Percentiles rank a stretch among this genome's conserved stretches.
phyloP scores from a whole-genome alignment of 2,888 invertebrate species.

The Aelia acuminata region DNA sequence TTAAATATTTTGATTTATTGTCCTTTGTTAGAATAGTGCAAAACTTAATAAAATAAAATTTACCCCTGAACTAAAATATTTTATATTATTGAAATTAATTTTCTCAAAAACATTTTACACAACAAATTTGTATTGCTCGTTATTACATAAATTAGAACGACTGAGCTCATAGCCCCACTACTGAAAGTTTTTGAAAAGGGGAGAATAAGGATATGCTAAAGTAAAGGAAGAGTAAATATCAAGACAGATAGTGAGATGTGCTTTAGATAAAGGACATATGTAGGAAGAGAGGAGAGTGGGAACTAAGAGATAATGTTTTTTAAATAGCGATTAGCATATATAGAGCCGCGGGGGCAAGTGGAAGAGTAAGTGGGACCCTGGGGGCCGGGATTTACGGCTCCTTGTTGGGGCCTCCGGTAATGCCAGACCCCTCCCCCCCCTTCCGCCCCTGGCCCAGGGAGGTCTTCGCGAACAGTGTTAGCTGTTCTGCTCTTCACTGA shows the following conservation, averaged over 20 bases:
- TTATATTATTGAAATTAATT: too few species aligned
- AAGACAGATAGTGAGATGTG: slow-evolving; percentile 2
- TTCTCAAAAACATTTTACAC: too few species aligned
- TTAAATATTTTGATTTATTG: too few species aligned
- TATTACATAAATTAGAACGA: too few species aligned
- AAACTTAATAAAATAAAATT: too few species aligned
- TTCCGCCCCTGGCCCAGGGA: too few species aligned
- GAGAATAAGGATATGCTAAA: neutral
- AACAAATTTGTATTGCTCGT: too few species aligned
- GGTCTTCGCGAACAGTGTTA: too few species aligned
- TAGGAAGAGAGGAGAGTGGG: slow-evolving; percentile 26
- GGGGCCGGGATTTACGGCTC: slow-evolving; percentile 54
- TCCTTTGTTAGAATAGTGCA: too few species aligned
- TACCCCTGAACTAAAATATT: too few species aligned
- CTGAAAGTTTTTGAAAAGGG: neutral
- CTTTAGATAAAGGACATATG: slow-evolving; percentile 47
- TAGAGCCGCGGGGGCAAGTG: slow-evolving; percentile 55
- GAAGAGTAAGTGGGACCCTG: slow-evolving; percentile 57
- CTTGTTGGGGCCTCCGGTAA: neutral
- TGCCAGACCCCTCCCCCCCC: neutral
- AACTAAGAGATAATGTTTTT: slow-evolving; percentile 63
- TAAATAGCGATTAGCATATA: slow-evolving; percentile 64
- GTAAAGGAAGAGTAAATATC: neutral
- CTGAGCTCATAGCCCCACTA: too few species aligned
- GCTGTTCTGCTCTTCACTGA: neutral